Evolutionary conservation across 2,113 vertebrate genomes (phyloP), one percentile per base, ranked within the genome.

Genomic region (Tupaia chinensis): DNA sequence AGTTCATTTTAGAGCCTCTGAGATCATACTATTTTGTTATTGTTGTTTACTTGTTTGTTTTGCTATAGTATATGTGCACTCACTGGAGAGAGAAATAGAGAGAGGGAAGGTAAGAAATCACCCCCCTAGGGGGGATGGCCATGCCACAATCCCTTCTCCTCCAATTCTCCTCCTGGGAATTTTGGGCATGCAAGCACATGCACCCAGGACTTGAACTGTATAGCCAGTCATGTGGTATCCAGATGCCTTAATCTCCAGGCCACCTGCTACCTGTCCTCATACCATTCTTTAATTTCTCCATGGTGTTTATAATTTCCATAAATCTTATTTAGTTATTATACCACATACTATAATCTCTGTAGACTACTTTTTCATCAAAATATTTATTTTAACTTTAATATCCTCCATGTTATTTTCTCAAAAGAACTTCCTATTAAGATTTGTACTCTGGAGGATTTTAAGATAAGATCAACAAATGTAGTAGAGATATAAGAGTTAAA

Each of bases 301-400:
- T 7, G 7, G 22, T 81, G 69, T 81, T 95, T 89, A 87, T 82
- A 89, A 84, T 93, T 86, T 93, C 93, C 56, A 82, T 63, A 72
- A 86, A 56, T 79, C 6, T 58, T 77, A 85, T 93, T 92, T 27
- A 53, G 32, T 74, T 72, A 53, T 44, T 89, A 72, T 23, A 34
- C 5, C 54, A 80, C 44, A 87, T 65, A 96, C 11, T 23, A 0
- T 82, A 86, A 89, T 77, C 25, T 56, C 44, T 87, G 60, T 12
- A 83, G 65, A 89, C 93, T 96, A 72, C 66, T 82, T 92, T 92
- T 90, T 89, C 10, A 85, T 81, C 17, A 95, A 90, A 93, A 79
- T 92, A 74, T 63, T 91, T 94, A 22, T 44, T 34, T 87, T 76
- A 94, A 77, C n/a, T 20, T 92, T 7, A 32, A 77, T 72, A 25